Base-by-base conservation (phyloP, 2,113 vertebrate species). In the Engystomops pustulosus region DNA sequence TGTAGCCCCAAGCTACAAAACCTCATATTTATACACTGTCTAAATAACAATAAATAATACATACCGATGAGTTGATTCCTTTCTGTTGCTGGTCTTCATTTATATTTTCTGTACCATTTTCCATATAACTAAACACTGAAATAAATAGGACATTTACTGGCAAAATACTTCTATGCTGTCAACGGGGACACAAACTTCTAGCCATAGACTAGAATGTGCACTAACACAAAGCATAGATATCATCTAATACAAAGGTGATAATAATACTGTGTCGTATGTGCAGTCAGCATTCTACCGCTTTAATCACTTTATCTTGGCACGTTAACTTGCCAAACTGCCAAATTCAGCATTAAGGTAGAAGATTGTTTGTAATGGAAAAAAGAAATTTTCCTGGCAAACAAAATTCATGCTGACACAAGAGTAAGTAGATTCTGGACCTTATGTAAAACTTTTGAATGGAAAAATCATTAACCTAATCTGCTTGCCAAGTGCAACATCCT, bases 91-190 rank as follows among this genome's bases (percentile, higher is more conserved):
- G 90, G 88, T 95, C 95, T 72, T 94, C 93, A 88, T 87, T 88
- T 85, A 95, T 95, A 87, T 92, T 91, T 36, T 96, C 94, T 0
- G 91, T 94, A 86, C 96, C 96, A 0, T 99, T 98, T 93, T 98
- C 95, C 0, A 98, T 89, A 41, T 95, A 95, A 8, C 93, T 92
- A 90, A 98, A 98, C 87, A 99, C 97, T 98, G 88, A 88, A 89
- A 36, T 34, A 34, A 67, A 3, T n/a, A n/a, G n/a, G n/a, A n/a
- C n/a, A n/a, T n/a, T n/a, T n/a, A n/a, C 10, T 14, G 1, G 5
- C 2, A 55, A 23, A 23, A 55, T 7, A 55, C 12, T 25, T 60
- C 12, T 27, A 25, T 27, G n/a, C 23, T 27, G 4, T 53, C 20
- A 20, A 4, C n/a, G 18, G 20, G 51, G 47, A 4, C 18, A 53